Evolutionary conservation across 1,140 invertebrate genomes (phyloP).

Genomic region (Gyrodactylus salaris): DNA sequence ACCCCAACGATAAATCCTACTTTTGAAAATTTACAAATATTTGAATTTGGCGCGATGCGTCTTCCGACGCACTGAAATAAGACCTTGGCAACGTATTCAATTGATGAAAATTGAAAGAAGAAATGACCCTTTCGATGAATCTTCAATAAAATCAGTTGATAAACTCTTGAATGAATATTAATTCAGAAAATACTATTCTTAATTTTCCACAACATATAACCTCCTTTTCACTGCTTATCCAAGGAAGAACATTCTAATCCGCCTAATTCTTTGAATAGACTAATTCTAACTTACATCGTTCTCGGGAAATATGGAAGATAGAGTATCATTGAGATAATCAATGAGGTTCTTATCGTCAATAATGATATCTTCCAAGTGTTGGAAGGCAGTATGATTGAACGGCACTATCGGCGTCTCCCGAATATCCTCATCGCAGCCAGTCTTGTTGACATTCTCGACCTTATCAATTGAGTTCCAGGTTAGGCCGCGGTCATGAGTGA

Average conservation of each 20-base stretch:
- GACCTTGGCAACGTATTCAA: too few species aligned
- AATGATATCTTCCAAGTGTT: neutral
- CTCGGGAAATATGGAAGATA: too few species aligned
- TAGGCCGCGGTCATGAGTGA: slow-evolving; percentile 16
- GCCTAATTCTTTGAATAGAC: too few species aligned
- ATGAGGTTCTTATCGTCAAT: neutral
- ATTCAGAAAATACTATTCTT: neutral
- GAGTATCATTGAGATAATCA: too few species aligned
- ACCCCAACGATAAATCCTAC: too few species aligned
- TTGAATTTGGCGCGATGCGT: too few species aligned
- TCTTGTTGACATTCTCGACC: slow-evolving; percentile 10
- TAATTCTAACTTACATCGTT: too few species aligned
- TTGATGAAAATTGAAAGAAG: too few species aligned
- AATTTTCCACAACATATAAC: neutral
- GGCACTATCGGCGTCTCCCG: neutral
- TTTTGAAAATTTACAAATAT: too few species aligned
- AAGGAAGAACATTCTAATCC: neutral
- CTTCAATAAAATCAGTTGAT: too few species aligned
- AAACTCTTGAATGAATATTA: neutral
- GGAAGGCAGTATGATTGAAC: neutral
- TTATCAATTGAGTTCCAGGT: slow-evolving; percentile 15
- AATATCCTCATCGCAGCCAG: neutral
- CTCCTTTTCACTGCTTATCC: slow-evolving; percentile 11
- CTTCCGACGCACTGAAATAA: too few species aligned
- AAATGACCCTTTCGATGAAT: too few species aligned